Evolutionary conservation across 2,113 vertebrate genomes (phyloP), one percentile per base, ranked within the genome.

Genomic region (Ammodytes dubius): DNA sequence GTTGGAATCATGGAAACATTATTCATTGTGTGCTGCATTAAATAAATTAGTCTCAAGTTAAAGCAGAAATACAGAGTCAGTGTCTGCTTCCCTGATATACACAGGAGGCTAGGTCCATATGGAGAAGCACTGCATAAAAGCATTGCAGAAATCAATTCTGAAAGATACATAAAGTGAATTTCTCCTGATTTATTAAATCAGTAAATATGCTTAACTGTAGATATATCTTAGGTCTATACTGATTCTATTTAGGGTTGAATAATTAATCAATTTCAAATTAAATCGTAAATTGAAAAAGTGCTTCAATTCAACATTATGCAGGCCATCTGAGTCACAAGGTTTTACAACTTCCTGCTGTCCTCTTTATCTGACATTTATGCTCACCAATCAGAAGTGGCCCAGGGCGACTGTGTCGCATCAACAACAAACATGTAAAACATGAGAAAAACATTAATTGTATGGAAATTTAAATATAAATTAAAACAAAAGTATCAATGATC

Each of bases 61-160:
- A 35, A 27, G 67, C 65, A 60, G 35, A 72, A 72, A 57, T 14
- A 72, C 67, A 63, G 68, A 81, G 53, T 67, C 73, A 68, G 61
- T 60, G 9, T 70, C 27, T 81, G 77, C 72, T 43, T 61, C 57
- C 1, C 40, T 76, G 72, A 80, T 68, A 57, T 6, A 42, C 54
- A 71, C 53, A 56, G 27, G 54, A 66, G 60, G 40, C 80, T 71
- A 35, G 58, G 71, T 80, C 35, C 47, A 61, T 50, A 17, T 50
- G 54, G 39, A 59, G 46, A 65, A 63, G 43, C 49, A 59, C 40
- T 64, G 68, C 35, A 13, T 0, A 8, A 56, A 40, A 42, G 1
- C 49, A 6, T 14, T 2, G 14, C 14, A 1, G 39, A 54, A 70
- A 80, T 69, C 47, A 65, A 43, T 56, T 63, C 14, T 54, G 52